A percentile compares a stretch with the other conserved stretches of the same genome.
phyloP scores from a whole-genome alignment of 1,140 invertebrate genomes.

The Meloidogyne chitwoodi region DNA sequence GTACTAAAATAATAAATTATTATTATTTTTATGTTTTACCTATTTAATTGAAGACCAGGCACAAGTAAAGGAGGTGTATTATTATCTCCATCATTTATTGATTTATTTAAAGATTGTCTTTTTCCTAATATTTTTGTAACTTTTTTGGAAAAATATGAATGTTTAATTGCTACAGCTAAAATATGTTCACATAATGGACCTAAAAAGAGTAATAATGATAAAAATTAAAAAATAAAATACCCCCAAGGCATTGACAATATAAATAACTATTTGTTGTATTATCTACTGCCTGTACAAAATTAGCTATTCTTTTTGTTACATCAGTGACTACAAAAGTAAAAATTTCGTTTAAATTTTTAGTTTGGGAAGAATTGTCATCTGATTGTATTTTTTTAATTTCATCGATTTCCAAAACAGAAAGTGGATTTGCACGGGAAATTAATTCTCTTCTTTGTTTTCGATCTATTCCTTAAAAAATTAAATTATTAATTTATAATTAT shows the following conservation, averaged over 20 bases:
- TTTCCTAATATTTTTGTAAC: not conserved
- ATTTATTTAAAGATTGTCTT: not conserved
- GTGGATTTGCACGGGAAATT: constrained; percentile 17
- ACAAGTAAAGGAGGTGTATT: not conserved
- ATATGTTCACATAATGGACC: constrained; percentile 14
- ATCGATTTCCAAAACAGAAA: not conserved
- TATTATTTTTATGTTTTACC: not conserved
- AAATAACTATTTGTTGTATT: not conserved
- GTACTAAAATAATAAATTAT: not conserved
- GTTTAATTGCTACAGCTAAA: constrained; percentile 11
- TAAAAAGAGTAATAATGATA: not conserved
- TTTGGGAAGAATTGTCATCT: not conserved
- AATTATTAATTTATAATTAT: not conserved
- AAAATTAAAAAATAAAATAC: not conserved
- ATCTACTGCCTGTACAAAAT: not conserved
- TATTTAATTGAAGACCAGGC: constrained; percentile 16
- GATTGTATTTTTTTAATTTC: not conserved
- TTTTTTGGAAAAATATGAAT: constrained; percentile 6
- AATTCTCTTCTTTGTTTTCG: constrained; percentile 17
- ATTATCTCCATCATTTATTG: not conserved
- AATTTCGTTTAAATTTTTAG: not conserved
- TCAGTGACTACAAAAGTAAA: constrained; percentile 7
- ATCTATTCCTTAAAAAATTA: not conserved
- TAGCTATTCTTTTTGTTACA: not conserved
- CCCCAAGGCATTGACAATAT: not conserved